Conservation (phyloP, 2,888 invertebrate species). For the Hydroisotoma schaefferi region DNA sequence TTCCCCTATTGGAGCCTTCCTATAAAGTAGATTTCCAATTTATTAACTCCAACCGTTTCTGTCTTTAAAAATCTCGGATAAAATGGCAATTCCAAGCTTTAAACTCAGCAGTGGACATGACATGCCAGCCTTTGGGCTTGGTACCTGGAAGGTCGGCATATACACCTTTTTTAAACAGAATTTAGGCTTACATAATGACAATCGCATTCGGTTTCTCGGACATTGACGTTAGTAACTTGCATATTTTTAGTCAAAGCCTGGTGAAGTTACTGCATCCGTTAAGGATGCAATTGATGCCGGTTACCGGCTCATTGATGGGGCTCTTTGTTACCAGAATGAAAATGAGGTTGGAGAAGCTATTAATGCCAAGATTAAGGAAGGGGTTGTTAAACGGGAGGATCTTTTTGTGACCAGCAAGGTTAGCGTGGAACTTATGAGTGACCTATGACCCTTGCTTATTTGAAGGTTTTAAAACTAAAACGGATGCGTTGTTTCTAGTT, state of each 20-base stretch:
- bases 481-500: constrained; percentile 55
- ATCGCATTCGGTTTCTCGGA: too few species aligned
- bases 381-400: constrained; percentile 66
- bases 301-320: constrained; percentile 77
- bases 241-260: constrained; percentile 66
- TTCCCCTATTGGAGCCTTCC: too few species aligned
- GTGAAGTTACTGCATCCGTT: constrained; percentile 66
- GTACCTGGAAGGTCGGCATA: too few species aligned
- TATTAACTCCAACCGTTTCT: too few species aligned
- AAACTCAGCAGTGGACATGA: too few species aligned
- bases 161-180: too few species aligned
- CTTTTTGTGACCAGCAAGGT: constrained; percentile 57
- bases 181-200: too few species aligned
- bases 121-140: too few species aligned
- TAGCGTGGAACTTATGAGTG: neutral
- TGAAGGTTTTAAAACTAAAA: neutral
- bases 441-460: neutral
- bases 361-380: constrained; percentile 62
- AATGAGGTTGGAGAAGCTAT: constrained; percentile 66
- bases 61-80: too few species aligned
- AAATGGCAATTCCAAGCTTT: too few species aligned
- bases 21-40: too few species aligned
- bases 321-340: constrained; percentile 67
- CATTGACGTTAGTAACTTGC: too few species aligned
- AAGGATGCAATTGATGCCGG: constrained; percentile 73